Conservation (phyloP, 2,888 invertebrate species). For the Toxonevra muliebris region DNA sequence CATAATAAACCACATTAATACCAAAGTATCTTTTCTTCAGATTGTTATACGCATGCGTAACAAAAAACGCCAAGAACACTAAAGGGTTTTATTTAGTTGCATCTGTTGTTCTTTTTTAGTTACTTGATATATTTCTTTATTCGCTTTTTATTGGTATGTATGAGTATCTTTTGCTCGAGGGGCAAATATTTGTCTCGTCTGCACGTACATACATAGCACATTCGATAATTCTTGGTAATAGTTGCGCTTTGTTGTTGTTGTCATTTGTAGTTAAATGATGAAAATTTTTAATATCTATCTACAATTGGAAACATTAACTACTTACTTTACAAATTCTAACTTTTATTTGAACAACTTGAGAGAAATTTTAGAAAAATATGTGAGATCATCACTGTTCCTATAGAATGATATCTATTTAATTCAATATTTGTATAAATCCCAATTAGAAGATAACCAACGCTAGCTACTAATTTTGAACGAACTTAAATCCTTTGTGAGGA, state of each 20-base stretch:
- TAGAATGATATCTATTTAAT: no score
- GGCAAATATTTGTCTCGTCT: background rate
- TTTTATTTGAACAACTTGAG: no score
- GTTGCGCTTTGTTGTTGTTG: constrained; percentile 13
- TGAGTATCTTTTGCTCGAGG: background rate
- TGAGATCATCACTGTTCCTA: no score
- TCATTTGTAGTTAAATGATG: background rate
- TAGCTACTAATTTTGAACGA: no score
- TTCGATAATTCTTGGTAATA: constrained; percentile 24
- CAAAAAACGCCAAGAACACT: background rate
- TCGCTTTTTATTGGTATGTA: background rate
- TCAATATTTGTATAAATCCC: no score
- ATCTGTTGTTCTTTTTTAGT: constrained; percentile 17
- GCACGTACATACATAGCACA: background rate
- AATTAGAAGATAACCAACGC: no score
- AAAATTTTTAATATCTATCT: background rate
- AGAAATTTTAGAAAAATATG: no score
- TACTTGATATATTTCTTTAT: background rate
- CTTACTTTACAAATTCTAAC: no score
- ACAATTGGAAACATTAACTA: no score
- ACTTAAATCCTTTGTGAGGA: no score
- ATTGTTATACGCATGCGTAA: constrained; percentile 13
- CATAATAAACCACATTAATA: constrained; percentile 58
- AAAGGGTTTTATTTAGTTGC: constrained; percentile 22
- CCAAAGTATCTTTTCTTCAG: constrained; percentile 39